These are phyloP conservation scores for Dromiciops gliroides DNA, from an alignment of 2,113 vertebrate genomes.

Conservation along the genomic window DNA sequence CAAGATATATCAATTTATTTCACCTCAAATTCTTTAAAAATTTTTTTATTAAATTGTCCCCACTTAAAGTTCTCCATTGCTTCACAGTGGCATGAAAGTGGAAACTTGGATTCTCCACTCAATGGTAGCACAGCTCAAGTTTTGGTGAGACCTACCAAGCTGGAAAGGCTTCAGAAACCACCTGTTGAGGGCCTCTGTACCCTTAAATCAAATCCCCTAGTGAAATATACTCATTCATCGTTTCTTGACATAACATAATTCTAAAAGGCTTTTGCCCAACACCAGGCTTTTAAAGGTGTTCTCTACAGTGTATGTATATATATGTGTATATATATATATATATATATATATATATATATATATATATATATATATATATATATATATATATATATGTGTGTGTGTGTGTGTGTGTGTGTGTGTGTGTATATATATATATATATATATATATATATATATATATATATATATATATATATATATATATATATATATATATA, in stretches of 20 bases:
- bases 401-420: too few species aligned
- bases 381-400: too few species aligned
- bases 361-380: too few species aligned
- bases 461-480: too few species aligned
- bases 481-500: too few species aligned
- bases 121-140: neutral
- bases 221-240: neutral
- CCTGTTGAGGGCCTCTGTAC: neutral
- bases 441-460: too few species aligned
- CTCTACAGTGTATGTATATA: neutral
- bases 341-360: too few species aligned
- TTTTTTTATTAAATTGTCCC: neutral
- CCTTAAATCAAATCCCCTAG: neutral
- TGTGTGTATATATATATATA: too few species aligned
- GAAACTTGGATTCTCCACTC: neutral
- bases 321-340: too few species aligned
- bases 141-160: neutral
- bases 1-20: too few species aligned
- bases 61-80: neutral
- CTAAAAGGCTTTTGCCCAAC: neutral
- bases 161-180: neutral
- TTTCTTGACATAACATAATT: neutral
- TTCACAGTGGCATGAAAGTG: neutral
- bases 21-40: too few species aligned
- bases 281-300: neutral